phyloP scores from a whole-genome alignment of 2,113 vertebrate genomes.

The Tetrax tetrax region DNA sequence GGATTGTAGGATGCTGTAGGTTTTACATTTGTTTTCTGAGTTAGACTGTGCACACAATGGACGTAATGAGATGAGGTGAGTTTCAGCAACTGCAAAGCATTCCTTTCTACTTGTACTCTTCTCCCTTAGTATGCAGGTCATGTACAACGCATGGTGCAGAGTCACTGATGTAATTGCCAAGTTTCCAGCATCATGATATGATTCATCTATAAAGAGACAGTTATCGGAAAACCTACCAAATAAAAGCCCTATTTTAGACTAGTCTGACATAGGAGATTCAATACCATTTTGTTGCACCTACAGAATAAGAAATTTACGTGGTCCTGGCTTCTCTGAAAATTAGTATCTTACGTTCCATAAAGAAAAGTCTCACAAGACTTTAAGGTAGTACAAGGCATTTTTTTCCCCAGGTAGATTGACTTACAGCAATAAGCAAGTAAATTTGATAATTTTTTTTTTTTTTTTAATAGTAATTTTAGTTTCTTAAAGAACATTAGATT shows the following conservation, averaged over 20 bases:
- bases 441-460: background rate
- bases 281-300: background rate
- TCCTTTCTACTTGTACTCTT: background rate
- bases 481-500: background rate
- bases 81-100: background rate
- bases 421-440: background rate
- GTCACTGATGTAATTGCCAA: conserved; percentile 1
- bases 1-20: background rate
- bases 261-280: background rate
- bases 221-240: background rate
- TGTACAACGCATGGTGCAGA: background rate
- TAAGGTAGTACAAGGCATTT: background rate
- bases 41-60: background rate
- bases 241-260: background rate
- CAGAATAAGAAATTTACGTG: background rate
- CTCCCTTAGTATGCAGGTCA: background rate
- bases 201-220: conserved; percentile 1
- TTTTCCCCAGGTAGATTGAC: background rate
- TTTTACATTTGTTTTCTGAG: background rate
- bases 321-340: background rate
- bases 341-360: background rate
- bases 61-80: background rate
- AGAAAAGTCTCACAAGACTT: background rate
- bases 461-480: background rate
- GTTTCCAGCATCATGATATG: background rate